Base-by-base conservation (phyloP, 2,888 invertebrate species). In the Cerceris rybyensis region DNA sequence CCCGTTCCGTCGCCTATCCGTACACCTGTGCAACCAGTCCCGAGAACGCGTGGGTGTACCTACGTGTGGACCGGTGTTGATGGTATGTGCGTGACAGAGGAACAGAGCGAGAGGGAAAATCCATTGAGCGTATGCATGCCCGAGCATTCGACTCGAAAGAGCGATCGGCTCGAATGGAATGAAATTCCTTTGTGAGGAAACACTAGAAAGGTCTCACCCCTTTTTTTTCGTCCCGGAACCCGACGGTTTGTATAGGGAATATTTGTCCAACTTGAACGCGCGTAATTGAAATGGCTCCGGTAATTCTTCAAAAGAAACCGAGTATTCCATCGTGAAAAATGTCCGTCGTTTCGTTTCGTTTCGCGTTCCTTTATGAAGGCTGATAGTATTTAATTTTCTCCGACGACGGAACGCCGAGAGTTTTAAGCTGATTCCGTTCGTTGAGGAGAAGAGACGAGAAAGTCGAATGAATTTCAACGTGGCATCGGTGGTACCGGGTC, bases 171-270 rank as follows among this genome's bases (percentile, higher is more conserved):
- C 78, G 73, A 83, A 79, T 75, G 69, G 78, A 82, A 84, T 76
- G 80, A 84, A 85, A 83, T 83, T 85, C 83, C 75, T 79, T 84
- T 85, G 82, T 78, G 69, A 65, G 60, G 73, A 79, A 77, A 77
- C 77, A 82, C 68, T 69, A 69, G 57, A 80, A 84, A 81, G 68
- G 70, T 67, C 54, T 54, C 61, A 69, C 49, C 61, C 55, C 49
- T 11, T 42, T 65, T 65, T 66, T 77, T 67, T 74, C 46, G 14
- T 39, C 28, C 52, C 17, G 55, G 55, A 42, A 65, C 6, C n/a
- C 42, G 55, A 39, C 63, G 54, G 28, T 41, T 61, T 41, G 57
- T 60, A 55, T 54, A 55, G 52, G 39, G 68, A 64, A 83, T 76
- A 81, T 78, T 83, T 84, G 83, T 75, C 78, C 81, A 71, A 69